A percentile compares a stretch with the other conserved stretches of the same genome.
Evolutionary conservation across 2,113 vertebrate genomes (phyloP).

Genomic region (Leiothrix lutea): DNA sequence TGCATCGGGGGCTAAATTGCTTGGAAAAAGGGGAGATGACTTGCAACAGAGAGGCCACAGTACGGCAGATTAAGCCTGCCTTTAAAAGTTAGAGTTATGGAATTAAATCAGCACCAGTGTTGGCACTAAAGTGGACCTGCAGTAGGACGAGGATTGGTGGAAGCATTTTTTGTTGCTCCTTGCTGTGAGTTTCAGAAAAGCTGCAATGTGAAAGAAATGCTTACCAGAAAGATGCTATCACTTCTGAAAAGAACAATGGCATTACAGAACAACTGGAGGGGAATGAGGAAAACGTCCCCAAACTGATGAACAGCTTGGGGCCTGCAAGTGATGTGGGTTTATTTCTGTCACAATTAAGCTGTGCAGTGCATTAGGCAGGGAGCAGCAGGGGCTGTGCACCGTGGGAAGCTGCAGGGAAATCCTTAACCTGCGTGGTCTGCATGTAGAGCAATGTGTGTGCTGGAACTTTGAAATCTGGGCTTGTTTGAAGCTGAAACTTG

Average conservation of each 20-base stretch:
- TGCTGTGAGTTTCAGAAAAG: background rate
- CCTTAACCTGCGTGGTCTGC: background rate
- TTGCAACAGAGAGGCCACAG: background rate
- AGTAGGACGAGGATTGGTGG: background rate
- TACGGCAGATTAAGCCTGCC: background rate
- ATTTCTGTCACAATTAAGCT: background rate
- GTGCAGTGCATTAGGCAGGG: background rate
- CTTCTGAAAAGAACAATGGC: rapidly evolving
- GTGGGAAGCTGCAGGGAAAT: background rate
- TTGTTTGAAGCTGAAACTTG: conserved; percentile 40
- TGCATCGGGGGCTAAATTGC: background rate
- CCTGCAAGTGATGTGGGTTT: background rate
- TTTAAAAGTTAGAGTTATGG: background rate
- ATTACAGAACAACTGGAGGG: background rate
- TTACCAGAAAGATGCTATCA: background rate
- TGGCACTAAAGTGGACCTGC: background rate
- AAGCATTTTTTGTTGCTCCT: background rate
- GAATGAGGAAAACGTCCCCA: background rate
- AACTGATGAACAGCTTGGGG: rapidly evolving
- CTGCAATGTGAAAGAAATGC: rapidly evolving
- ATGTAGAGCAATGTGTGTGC: background rate
- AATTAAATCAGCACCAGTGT: background rate
- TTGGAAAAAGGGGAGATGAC: background rate
- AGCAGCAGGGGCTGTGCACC: background rate
- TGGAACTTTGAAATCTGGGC: conserved; percentile 30